Evolutionary conservation across 2,888 invertebrate genomes (phyloP), one percentile per base, ranked within the genome.

Genomic region (Drosophila colorata): DNA sequence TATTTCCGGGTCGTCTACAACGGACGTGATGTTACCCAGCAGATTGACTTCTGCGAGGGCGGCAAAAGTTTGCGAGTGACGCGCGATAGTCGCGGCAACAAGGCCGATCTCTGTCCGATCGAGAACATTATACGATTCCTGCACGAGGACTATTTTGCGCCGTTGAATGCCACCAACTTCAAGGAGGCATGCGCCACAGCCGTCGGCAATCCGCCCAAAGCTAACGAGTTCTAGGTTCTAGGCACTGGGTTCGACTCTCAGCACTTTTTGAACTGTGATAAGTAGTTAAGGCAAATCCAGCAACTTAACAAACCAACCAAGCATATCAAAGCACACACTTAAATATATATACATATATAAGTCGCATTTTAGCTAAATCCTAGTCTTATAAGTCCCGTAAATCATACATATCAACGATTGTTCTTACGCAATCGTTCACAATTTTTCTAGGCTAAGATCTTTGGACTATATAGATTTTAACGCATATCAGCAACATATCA

Each of bases 51-150:
- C 90, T 98, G 98, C 91, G 95, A 94, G 84, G 93, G 93, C 16
- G 92, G 93, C 55, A 94, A 93, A 91, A 94, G 91, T 91, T 93
- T 94, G 69, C 93, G 88, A 4, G 92, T 93, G 0, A 93, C 93
- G 0, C 92, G 93, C 25, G 93, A 93, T 55, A 93, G 92, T 43
- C 92, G 68, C 76, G 93, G 70, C 89, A 94, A 84, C 90, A 93
- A 91, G 65, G 92, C 95, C 47, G 94, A 95, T 89, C 91, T 97
- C 1, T 98, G 98, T 92, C 96, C 96, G 3, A 96, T 98, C 75
- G 97, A 97, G 91, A 95, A 95, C 89, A 97, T 98, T 69, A 95
- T 97, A 9, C 93, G 97, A 70, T 98, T 97, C 91, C 94, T 98
- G 70, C 97, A 97, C 81, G 97, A 97, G 79, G 96, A 97, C 92